Evolutionary conservation across 1,140 invertebrate genomes (phyloP), one percentile per base, ranked within the genome.

Genomic region (Drosophila kurseongensis): DNA sequence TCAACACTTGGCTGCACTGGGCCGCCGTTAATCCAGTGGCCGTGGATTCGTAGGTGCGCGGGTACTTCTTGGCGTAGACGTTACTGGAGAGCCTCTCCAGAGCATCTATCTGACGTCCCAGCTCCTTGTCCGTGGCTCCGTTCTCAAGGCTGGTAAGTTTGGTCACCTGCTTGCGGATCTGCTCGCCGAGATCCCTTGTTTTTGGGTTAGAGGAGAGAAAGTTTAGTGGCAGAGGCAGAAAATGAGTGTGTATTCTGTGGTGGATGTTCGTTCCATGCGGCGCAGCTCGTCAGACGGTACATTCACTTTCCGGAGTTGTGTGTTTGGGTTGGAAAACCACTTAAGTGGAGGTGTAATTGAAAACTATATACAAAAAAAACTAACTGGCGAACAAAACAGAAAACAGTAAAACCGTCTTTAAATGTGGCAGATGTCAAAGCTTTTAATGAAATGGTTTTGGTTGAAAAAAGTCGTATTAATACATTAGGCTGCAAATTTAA

Each of bases 141-240:
- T 50, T 74, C 91, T 48, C 93, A 83, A 72, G 92, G 67, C 95
- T 94, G 42, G 97, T 97, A 2, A 95, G 93, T 71, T 92, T 78
- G 79, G 95, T 95, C 0, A 97, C 88, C 92, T 95, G 94, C 36
- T 95, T 93, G 74, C 96, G 94, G 67, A 98, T 94, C 82, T 95
- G 94, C 81, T 96, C 94, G 57, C 95, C 96, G 45, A 97, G 92
- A 93, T 97, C 97, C 84, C 97, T 97, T 92, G 79, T 94, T 94
- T 84, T 44, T 35, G 59, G 40, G 29, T 62, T 36, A 36, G 27
- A 36, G 59, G 47, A 86, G 83, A 89, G 81, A 82, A 69, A 78
- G 44, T 35, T 74, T 58, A 56, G 56, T 71, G 55, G 60, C 60
- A 45, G 12, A 9, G 45, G n/a, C 60, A 36, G 48, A 48, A 40